Conservation (phyloP, 2,888 invertebrate genomes). For the Drosophila longiperda region DNA sequence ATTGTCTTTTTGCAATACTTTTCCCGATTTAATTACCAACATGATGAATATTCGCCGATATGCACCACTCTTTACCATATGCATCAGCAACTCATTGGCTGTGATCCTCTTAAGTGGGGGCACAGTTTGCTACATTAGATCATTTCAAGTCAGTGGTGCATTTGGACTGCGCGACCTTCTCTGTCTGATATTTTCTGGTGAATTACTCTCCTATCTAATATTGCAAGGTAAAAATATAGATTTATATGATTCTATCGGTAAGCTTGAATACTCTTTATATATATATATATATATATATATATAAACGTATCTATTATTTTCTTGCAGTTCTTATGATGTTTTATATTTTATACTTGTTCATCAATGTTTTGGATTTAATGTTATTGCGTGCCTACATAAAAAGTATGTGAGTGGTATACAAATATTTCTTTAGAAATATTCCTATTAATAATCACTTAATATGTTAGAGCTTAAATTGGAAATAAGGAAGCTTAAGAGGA, state of each 20-base stretch:
- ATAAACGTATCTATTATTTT: background rate
- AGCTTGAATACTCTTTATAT: background rate
- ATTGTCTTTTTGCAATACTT: slow-evolving; percentile 44
- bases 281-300: background rate
- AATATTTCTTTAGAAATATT: background rate
- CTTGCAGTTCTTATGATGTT: slow-evolving; percentile 24
- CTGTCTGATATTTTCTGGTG: slow-evolving; percentile 28
- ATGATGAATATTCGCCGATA: slow-evolving; percentile 51
- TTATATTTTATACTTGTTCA: slow-evolving; percentile 31
- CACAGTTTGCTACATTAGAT: slow-evolving; percentile 35
- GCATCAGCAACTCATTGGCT: slow-evolving; percentile 41
- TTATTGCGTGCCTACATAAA: slow-evolving; percentile 29
- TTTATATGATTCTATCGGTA: slow-evolving; percentile 13
- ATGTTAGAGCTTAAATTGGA: background rate
- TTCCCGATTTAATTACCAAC: slow-evolving; percentile 54
- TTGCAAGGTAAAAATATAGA: background rate
- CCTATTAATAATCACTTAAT: background rate
- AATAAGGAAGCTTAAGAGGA: background rate
- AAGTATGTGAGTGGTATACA: slow-evolving; percentile 20
- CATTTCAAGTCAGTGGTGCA: slow-evolving; percentile 46
- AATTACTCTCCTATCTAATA: slow-evolving; percentile 26
- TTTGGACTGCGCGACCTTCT: slow-evolving; percentile 43
- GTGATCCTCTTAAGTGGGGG: slow-evolving; percentile 51
- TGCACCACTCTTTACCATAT: slow-evolving; percentile 52
- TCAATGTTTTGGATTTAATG: slow-evolving; percentile 37